Conservation (phyloP, 2,797 vertebrate species). For the Euthynnus affinis region DNA sequence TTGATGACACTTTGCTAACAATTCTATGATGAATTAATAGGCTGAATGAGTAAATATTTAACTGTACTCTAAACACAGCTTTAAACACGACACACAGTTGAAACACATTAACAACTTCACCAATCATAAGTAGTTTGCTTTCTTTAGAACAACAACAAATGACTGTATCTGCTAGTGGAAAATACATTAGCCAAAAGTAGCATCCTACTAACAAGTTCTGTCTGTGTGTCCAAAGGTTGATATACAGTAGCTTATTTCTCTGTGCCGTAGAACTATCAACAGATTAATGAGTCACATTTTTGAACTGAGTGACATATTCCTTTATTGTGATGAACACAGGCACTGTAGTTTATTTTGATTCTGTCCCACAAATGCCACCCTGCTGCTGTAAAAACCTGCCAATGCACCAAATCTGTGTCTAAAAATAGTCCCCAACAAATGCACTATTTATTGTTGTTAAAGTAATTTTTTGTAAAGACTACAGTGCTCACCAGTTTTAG, state of each 20-base stretch:
- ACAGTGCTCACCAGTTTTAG: too few relatives aligned
- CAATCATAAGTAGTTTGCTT: background rate
- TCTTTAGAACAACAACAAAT: background rate
- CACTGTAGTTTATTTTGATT: too few relatives aligned
- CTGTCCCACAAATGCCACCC: too few relatives aligned
- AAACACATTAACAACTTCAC: background rate
- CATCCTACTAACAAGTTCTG: background rate
- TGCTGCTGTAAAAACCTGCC: too few relatives aligned
- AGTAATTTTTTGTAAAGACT: too few relatives aligned
- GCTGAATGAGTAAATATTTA: background rate
- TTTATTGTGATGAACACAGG: too few relatives aligned
- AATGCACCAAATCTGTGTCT: too few relatives aligned
- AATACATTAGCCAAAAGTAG: conserved; percentile 3
- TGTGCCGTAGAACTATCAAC: background rate
- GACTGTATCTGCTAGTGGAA: background rate
- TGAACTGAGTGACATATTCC: too few relatives aligned
- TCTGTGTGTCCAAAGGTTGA: background rate
- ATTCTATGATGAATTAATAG: background rate
- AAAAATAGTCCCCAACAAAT: too few relatives aligned
- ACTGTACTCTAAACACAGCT: too few relatives aligned
- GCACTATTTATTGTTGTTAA: too few relatives aligned
- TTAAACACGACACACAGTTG: background rate
- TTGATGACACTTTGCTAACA: background rate
- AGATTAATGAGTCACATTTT: background rate
- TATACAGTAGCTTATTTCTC: background rate